These are phyloP conservation scores for Cephus spinipes DNA, from an alignment of 2,888 invertebrate species.

Conservation along the genomic window DNA sequence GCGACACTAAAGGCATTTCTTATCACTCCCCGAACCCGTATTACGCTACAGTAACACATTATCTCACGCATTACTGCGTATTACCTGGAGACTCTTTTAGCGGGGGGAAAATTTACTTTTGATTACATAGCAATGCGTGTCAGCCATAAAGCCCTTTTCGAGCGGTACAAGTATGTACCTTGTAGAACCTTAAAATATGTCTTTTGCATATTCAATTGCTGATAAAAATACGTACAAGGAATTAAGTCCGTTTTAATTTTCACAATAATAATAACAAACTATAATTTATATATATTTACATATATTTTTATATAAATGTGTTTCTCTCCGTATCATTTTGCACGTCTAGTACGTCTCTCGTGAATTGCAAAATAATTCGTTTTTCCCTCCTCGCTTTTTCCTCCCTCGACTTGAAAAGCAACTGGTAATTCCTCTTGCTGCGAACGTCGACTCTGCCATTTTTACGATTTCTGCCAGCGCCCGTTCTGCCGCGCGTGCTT, in stretches of 20 bases:
- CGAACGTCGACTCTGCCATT: constrained; percentile 6
- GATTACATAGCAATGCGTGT: not conserved
- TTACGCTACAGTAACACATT: constrained; percentile 30
- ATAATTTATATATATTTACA: not conserved
- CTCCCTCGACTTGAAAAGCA: not conserved
- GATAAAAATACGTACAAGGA: not conserved
- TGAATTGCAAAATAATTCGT: not conserved
- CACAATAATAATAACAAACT: not conserved
- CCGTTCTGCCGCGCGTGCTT: constrained; percentile 24
- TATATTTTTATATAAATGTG: not conserved
- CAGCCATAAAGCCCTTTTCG: not conserved
- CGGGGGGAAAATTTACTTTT: not conserved
- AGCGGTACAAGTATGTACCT: not conserved
- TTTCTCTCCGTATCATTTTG: not conserved
- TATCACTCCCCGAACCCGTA: constrained; percentile 43
- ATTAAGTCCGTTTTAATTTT: not conserved
- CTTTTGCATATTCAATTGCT: not conserved
- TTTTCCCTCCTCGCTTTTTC: not conserved
- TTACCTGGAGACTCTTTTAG: constrained; percentile 16
- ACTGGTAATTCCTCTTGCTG: not conserved
- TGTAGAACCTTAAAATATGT: not conserved
- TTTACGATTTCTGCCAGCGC: constrained; percentile 16
- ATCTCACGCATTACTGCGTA: constrained; percentile 42
- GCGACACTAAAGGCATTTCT: constrained; percentile 62
- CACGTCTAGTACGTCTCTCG: not conserved